Evolutionary conservation across 2,888 invertebrate genomes (phyloP).

Genomic region (Dioctria rufipes): DNA sequence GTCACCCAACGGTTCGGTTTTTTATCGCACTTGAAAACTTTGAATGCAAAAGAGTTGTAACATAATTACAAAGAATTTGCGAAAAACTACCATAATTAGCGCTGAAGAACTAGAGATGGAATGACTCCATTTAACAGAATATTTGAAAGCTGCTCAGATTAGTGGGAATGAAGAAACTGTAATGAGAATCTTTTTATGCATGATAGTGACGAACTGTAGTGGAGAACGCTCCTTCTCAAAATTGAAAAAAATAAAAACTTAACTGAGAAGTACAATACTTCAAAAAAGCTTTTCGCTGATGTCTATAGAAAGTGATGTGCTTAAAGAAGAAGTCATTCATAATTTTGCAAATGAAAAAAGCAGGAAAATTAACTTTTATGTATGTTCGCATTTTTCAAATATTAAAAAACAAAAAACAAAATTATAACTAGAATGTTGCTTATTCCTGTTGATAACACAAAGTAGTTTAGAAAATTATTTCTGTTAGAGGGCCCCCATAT

Average conservation of each 20-base stretch:
- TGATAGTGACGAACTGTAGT: constrained; percentile 17
- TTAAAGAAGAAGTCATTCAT: constrained; percentile 4
- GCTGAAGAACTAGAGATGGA: constrained; percentile 1
- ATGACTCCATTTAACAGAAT: constrained; percentile 1
- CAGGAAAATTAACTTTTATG: no score
- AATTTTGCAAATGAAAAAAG: no score
- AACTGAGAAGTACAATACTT: background rate
- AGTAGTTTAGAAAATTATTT: no score
- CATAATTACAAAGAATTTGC: background rate
- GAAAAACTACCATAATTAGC: background rate
- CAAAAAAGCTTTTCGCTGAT: constrained; percentile 6
- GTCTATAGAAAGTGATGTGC: constrained; percentile 15
- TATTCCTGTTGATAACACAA: no score
- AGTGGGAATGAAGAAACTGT: constrained; percentile 7
- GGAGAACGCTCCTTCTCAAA: constrained; percentile 20
- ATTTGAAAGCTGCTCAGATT: background rate
- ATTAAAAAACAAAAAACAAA: no score
- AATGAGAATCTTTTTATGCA: constrained; percentile 18
- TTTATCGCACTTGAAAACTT: constrained; percentile 1
- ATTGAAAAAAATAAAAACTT: background rate
- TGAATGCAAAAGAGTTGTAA: constrained; percentile 7
- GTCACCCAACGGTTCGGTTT: constrained; percentile 1
- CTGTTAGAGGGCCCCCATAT: no score
- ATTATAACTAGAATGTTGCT: no score
- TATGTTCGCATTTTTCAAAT: no score